Conservation (phyloP, 2,113 vertebrate genomes). For the Petrocephalus microphthalmus region DNA sequence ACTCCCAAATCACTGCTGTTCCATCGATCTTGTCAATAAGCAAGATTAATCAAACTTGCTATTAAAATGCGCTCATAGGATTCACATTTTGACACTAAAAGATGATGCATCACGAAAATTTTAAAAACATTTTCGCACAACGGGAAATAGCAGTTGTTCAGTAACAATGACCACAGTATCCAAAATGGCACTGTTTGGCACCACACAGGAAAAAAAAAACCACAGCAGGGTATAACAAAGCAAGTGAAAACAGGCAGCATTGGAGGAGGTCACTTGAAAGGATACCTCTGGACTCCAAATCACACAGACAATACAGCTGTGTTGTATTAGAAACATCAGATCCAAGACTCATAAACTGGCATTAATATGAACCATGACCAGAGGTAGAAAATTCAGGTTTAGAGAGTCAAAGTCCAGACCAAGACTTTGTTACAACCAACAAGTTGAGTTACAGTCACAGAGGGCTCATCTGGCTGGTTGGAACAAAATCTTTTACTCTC, state of each 20-base stretch:
- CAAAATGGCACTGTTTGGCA: not conserved
- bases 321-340: not conserved
- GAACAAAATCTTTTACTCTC: not conserved
- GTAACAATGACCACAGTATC: not conserved
- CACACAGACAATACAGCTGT: not conserved
- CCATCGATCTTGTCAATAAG: not conserved
- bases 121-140: not conserved
- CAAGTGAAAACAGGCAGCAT: not conserved
- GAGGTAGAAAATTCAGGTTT: not conserved
- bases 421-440: not conserved
- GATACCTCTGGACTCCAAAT: not conserved
- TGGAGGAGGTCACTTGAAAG: not conserved
- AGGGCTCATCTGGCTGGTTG: not conserved
- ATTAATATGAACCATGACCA: not conserved
- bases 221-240: not conserved
- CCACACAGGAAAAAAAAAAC: not conserved
- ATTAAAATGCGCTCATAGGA: not conserved
- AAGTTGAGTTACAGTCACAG: not conserved
- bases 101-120: not conserved
- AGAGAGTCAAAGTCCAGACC: not conserved
- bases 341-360: not conserved
- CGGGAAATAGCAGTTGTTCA: not conserved
- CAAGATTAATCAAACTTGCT: not conserved
- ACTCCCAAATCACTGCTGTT: not conserved
- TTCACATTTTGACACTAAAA: not conserved